Evolutionary conservation across 2,113 vertebrate species (phyloP), one percentile per base, ranked within the genome.

Genomic region (Hippocampus mohnikei): DNA sequence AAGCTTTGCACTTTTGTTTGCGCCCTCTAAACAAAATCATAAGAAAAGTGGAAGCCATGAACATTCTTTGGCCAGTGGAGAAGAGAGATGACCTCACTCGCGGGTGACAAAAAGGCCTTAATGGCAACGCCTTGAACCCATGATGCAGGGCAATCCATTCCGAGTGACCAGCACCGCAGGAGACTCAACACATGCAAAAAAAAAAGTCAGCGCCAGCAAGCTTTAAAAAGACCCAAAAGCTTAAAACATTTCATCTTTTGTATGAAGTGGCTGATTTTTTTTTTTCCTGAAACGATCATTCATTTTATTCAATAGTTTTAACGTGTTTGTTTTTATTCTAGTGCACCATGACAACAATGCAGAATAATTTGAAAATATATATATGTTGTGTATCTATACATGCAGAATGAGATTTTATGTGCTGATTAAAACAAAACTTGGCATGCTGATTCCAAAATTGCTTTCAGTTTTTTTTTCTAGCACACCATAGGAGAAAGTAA

Each of bases 151-250:
- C 78, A 87, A 79, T 90, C 87, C 89, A 77, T 74, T 83, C 78
- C 82, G 87, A 89, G 87, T 92, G 92, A 93, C 93, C 91, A 92
- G 89, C 92, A 86, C 92, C 79, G 29, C 89, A 44, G 92, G 92
- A 88, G 80, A 81, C 81, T 86, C 84, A 88, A 76, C 85, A 87
- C 78, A 83, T 82, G 89, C 87, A 86, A 80, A 44, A 13, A 10
- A 33, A 37, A 79, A 76, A 89, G 53, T 63, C 78, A 77, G 81
- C 80, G 87, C 79, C 83, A 79, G 55, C 86, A 85, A 20, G 29
- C 37, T 41, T 23, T 46, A 44, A 60, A 33, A 33, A 16, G 42
- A 59, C 48, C 44, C 52, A 10, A 61, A 56, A 70, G 74, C 20
- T 42, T n/a, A 41, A 64, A 81, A 84, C 66, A 75, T 69, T 71